A percentile compares a stretch with the other conserved stretches of the same genome.
These are phyloP conservation scores for Spilarctia lutea DNA, from an alignment of 2,888 invertebrate species.

Conservation along the genomic window DNA sequence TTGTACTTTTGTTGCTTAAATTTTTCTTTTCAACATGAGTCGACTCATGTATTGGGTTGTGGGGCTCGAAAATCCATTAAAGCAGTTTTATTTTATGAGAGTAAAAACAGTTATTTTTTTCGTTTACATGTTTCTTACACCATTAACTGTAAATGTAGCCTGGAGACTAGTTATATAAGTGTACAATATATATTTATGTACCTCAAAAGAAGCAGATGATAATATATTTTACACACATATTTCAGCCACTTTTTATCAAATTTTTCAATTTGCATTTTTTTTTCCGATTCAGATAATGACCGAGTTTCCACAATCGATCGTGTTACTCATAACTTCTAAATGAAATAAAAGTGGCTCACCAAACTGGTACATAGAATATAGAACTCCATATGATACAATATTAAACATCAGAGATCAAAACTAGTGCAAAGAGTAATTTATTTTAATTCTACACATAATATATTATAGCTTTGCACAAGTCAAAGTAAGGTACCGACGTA, in stretches of 20 bases:
- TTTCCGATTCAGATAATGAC: too few relatives aligned
- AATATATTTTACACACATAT: not conserved
- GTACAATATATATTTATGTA: too few relatives aligned
- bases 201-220: too few relatives aligned
- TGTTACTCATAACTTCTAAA: not conserved
- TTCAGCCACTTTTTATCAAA: too few relatives aligned
- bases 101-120: not conserved
- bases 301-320: too few relatives aligned
- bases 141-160: not conserved
- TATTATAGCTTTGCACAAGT: not conserved
- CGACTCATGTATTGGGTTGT: conserved; percentile 6
- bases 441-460: not conserved
- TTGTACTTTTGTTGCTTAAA: conserved; percentile 3
- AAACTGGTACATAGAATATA: not conserved
- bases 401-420: not conserved
- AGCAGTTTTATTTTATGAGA: not conserved
- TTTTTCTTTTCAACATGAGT: conserved; percentile 9
- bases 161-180: not conserved
- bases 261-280: too few relatives aligned
- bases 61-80: not conserved
- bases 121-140: not conserved
- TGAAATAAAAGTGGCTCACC: not conserved
- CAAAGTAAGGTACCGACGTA: not conserved
- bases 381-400: not conserved
- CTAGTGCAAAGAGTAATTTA: not conserved